Evolutionary conservation across 1,140 invertebrate species (phyloP).

Genomic region (Cheumatopsyche charites): DNA sequence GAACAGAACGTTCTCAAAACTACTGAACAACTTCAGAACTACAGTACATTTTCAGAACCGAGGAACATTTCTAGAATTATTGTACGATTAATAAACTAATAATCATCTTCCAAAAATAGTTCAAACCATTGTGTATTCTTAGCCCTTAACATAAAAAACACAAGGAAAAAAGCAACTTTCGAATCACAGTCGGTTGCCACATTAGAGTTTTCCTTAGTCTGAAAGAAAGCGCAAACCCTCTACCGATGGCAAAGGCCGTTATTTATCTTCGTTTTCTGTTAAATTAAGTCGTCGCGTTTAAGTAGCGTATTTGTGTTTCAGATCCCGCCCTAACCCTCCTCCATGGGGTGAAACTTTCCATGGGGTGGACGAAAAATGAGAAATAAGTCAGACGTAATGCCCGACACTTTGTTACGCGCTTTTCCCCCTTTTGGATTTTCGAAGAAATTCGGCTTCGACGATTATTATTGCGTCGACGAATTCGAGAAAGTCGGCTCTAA

Average conservation of each 20-base stretch:
- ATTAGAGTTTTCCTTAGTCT: neutral
- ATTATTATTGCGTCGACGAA: no score
- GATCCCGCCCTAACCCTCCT: slow-evolving; percentile 14
- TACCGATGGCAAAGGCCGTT: neutral
- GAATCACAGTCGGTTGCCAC: neutral
- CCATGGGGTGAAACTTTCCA: slow-evolving; percentile 9
- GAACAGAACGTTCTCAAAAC: no score
- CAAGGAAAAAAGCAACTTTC: neutral
- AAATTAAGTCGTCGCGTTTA: slow-evolving; percentile 39
- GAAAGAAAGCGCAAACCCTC: neutral
- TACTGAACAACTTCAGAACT: no score
- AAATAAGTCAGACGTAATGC: slow-evolving; percentile 35
- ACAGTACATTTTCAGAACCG: no score
- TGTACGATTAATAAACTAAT: no score
- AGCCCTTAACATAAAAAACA: no score
- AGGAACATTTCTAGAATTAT: no score
- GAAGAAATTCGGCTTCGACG: neutral
- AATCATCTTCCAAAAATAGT: no score
- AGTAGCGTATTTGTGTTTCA: slow-evolving; percentile 36
- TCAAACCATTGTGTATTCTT: no score
- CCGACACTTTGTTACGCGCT: slow-evolving; percentile 26
- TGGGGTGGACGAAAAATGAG: slow-evolving; percentile 28
- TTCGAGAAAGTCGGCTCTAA: no score
- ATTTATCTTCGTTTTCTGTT: slow-evolving; percentile 41
- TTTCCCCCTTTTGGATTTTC: neutral